Base-by-base conservation (phyloP, 2,888 invertebrate species). In the Gibbula magus region DNA sequence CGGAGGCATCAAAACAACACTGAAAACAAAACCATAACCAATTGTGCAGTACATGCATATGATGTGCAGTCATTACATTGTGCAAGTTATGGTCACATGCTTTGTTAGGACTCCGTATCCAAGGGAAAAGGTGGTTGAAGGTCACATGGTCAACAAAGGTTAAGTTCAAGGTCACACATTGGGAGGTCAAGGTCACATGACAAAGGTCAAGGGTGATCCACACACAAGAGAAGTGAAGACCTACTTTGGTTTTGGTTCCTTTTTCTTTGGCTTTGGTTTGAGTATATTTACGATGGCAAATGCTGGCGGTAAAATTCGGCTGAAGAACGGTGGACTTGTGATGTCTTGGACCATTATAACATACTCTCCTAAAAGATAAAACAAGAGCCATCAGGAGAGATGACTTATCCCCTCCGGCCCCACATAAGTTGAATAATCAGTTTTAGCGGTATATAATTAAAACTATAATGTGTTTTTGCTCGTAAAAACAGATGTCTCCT, bases 341-440 rank as follows among this genome's bases (percentile, higher is more conserved):
- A 91, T 89, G 80, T 92, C 92, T 56, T 87, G 86, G 4, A 90
- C 91, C 86, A 92, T 90, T 45, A 92, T 77, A 2, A 92, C 89
- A 80, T 91, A 91, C 78, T 91, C 91, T 51, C 91, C 92, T 92
- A 85, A n/a, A 83, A 79, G 39, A 52, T n/a, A 79, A 13, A 61
- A 35, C 54, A 53, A 66, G 10, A 67, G 67, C 16, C 16, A 53
- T 53, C 16, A 29, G 32, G 25, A 76, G 22, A n/a, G 18, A 39
- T 20, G 35, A 18, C 29, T 35, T 39, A 18, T 45, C 16, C 35
- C 20, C 18, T 32, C n/a, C n/a, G n/a, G n/a, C n/a, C n/a, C n/a
- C n/a, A n/a, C n/a, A n/a, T n/a, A n/a, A n/a, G n/a, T n/a, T n/a
- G n/a, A n/a, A n/a, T n/a, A n/a, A n/a, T n/a, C n/a, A n/a, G n/a